These are phyloP conservation scores for Catharus minimus DNA, from an alignment of 2,113 vertebrate genomes.

Conservation along the genomic window DNA sequence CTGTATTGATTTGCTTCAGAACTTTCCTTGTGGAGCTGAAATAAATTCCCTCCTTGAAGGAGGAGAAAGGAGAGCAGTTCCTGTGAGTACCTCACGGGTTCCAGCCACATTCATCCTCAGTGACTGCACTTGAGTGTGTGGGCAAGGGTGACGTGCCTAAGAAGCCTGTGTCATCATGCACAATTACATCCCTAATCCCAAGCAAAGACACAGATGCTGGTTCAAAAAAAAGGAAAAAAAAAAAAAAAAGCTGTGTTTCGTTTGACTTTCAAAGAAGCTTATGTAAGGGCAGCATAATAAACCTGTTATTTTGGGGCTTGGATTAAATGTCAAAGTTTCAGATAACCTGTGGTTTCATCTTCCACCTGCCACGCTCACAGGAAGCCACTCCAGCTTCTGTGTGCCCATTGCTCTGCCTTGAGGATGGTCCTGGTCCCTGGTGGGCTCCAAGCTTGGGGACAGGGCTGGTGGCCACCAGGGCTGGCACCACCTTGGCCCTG, in stretches of 20 bases:
- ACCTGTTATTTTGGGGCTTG: background rate
- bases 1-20: background rate
- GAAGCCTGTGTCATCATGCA: slow-evolving; percentile 12
- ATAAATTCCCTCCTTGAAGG: background rate
- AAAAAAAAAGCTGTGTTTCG: background rate
- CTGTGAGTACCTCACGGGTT: background rate
- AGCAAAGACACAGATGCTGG: slow-evolving; percentile 34
- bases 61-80: background rate
- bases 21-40: slow-evolving; percentile 13
- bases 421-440: background rate
- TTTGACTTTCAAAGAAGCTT: slow-evolving; percentile 40
- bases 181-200: slow-evolving; percentile 10
- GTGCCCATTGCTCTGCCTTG: background rate
- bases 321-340: slow-evolving; percentile 29
- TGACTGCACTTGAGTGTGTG: background rate
- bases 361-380: background rate
- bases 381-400: background rate
- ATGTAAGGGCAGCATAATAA: slow-evolving; percentile 7
- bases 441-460: background rate
- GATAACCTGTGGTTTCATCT: background rate
- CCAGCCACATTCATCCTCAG: background rate
- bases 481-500: background rate
- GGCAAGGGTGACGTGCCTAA: background rate
- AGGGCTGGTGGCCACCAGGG: accelerated
- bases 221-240: background rate